phyloP scores from a whole-genome alignment of 2,113 vertebrate species.

The Butorides virescens region DNA sequence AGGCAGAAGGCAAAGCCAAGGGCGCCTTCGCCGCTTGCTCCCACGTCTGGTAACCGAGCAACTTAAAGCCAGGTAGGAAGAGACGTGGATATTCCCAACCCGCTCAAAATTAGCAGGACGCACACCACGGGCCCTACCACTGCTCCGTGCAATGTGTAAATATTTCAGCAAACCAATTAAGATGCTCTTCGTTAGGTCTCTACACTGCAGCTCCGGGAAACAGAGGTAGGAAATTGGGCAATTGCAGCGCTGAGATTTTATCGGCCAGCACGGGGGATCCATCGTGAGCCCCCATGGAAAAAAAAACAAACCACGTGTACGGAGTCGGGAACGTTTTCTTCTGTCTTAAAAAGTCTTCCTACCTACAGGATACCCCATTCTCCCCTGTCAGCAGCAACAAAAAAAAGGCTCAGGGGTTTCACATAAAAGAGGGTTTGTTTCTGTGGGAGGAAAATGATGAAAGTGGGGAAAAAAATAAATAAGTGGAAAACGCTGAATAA shows the following conservation, averaged over 20 bases:
- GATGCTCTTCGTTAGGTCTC: background rate
- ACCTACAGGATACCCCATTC: background rate
- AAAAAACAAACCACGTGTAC: background rate
- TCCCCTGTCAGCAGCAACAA: background rate
- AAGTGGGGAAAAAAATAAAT: background rate
- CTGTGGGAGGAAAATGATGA: background rate
- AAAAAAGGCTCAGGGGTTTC: background rate
- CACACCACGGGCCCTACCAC: accelerated
- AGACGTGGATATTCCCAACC: background rate
- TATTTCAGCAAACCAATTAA: background rate
- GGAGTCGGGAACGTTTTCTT: background rate
- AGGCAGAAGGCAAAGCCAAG: background rate
- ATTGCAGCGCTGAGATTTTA: background rate
- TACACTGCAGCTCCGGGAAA: background rate
- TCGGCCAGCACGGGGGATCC: background rate
- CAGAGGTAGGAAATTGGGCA: background rate
- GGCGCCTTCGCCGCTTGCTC: background rate
- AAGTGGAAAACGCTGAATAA: background rate
- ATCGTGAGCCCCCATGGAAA: background rate
- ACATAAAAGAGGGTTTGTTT: background rate
- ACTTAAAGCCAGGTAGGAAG: background rate
- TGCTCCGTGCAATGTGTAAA: accelerated
- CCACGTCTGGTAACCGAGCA: background rate
- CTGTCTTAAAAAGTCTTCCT: slow-evolving; percentile 8
- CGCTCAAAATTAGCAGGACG: background rate